These are phyloP conservation scores for Eristalinus aeneus DNA, from an alignment of 2,888 invertebrate species.

Conservation along the genomic window DNA sequence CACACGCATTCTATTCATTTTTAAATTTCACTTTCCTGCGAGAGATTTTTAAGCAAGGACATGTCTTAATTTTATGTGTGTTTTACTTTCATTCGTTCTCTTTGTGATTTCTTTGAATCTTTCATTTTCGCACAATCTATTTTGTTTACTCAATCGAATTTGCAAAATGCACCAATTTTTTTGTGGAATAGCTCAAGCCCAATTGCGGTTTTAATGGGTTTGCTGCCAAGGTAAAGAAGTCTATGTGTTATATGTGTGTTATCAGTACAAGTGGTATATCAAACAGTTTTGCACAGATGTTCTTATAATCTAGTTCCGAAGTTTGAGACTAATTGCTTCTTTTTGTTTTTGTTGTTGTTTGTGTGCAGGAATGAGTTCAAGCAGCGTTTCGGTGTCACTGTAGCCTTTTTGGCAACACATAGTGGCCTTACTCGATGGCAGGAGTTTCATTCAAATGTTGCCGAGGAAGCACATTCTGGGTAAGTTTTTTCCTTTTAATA, in stretches of 20 bases:
- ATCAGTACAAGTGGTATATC: slow-evolving; percentile 29
- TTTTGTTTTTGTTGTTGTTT: neutral
- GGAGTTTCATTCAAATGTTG: slow-evolving; percentile 85
- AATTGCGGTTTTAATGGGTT: slow-evolving; percentile 95
- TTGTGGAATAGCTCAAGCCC: slow-evolving; percentile 87
- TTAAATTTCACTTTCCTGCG: neutral
- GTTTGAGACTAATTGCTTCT: neutral
- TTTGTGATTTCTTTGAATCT: slow-evolving; percentile 70
- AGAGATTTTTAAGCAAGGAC: neutral
- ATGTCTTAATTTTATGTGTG: slow-evolving; percentile 64
- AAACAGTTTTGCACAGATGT: neutral
- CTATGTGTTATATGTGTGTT: slow-evolving; percentile 28
- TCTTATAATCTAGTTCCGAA: neutral
- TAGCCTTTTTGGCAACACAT: slow-evolving; percentile 94
- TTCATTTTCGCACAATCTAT: slow-evolving; percentile 70
- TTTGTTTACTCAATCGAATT: slow-evolving; percentile 24
- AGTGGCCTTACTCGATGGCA: slow-evolving; percentile 95
- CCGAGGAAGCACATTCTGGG: slow-evolving; percentile 79
- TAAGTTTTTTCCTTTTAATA: slow-evolving; percentile 72
- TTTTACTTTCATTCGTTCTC: slow-evolving; percentile 66
- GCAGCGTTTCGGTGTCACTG: slow-evolving; percentile 90
- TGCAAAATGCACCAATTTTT: slow-evolving; percentile 76
- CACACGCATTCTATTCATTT: neutral
- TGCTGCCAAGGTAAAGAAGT: slow-evolving; percentile 92
- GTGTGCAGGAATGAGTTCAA: slow-evolving; percentile 88